A percentile compares a stretch with the other conserved stretches of the same genome.
Conservation (phyloP, 2,888 invertebrate genomes). For the Lepas anatifera region DNA sequence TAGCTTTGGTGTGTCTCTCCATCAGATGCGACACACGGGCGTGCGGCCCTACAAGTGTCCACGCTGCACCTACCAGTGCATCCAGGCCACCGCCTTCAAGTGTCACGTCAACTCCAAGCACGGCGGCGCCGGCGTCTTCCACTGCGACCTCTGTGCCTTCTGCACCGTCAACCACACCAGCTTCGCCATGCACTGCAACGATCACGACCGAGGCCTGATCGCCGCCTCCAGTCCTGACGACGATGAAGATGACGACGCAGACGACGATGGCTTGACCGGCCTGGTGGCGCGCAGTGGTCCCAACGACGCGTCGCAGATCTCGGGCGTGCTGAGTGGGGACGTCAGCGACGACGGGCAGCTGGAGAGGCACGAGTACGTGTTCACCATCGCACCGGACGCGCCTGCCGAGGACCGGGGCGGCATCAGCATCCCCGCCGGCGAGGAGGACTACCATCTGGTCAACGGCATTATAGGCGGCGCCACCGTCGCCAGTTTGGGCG, state of each 20-base stretch:
- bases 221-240: neutral
- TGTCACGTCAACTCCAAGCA: neutral
- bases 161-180: slow-evolving; percentile 3
- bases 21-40: slow-evolving; percentile 6
- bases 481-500: too few species aligned
- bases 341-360: neutral
- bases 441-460: neutral
- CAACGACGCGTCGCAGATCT: too few species aligned
- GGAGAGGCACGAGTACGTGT: slow-evolving; percentile 1
- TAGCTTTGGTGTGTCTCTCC: too few species aligned
- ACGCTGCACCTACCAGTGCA: neutral
- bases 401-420: slow-evolving; percentile 10
- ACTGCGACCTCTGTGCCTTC: slow-evolving; percentile 5
- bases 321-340: too few species aligned
- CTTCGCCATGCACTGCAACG: neutral
- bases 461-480: neutral
- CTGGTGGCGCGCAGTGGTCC: neutral
- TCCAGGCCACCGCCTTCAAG: slow-evolving; percentile 6
- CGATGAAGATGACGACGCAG: neutral
- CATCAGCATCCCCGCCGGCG: slow-evolving; percentile 9
- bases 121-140: neutral
- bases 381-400: neutral
- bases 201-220: neutral
- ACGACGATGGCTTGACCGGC: too few species aligned
- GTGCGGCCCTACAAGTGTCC: slow-evolving; percentile 6